Base-by-base conservation (phyloP, 2,888 invertebrate species). In the Strigamia maritima region DNA sequence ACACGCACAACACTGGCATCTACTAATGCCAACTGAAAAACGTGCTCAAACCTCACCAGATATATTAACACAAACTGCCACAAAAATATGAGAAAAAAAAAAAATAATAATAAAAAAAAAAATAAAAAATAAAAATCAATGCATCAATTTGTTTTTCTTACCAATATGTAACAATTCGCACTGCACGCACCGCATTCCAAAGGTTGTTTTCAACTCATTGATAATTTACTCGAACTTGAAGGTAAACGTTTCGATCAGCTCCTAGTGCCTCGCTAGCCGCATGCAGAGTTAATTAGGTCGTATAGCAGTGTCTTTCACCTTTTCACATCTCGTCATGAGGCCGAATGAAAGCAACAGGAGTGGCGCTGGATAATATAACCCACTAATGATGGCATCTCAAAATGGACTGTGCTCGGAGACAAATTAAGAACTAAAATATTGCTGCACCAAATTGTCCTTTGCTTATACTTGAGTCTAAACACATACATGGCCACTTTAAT, bases 1-100 rank as follows among this genome's bases (percentile, higher is more conserved):
- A 60, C 60, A 65, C 65, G 28, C 65, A 28, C 65, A 65, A 65
- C 65, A 65, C 65, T 26, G 28, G 65, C 12, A 26, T 65, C 65
- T 26, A 28, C 14, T 65, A 65, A 65, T 65, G 65, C 65, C 28
- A 28, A 65, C 65, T 65, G 26, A 65, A 65, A 65, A 65, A 65
- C 65, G 65, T 65, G 65, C 65, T 65, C 65, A 22, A 65, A 65
- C 65, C 65, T 26, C 65, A 65, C 2, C 49, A 65, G 26, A 26
- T 65, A 26, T 65, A 65, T 65, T 65, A 65, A 65, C 49, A n/a
- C 49, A n/a, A 14, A 49, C 8, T 14, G n/a, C n/a, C 2, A 16
- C n/a, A 14, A 2, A 16, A 16, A 44, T 14, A 16, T 2, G 44
- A 3, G 19, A 3, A 2, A 10, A 6, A 49, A 19, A 49, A 49